These are phyloP conservation scores for Nesoenas mayeri DNA, from an alignment of 2,113 vertebrate genomes.

Conservation along the genomic window DNA sequence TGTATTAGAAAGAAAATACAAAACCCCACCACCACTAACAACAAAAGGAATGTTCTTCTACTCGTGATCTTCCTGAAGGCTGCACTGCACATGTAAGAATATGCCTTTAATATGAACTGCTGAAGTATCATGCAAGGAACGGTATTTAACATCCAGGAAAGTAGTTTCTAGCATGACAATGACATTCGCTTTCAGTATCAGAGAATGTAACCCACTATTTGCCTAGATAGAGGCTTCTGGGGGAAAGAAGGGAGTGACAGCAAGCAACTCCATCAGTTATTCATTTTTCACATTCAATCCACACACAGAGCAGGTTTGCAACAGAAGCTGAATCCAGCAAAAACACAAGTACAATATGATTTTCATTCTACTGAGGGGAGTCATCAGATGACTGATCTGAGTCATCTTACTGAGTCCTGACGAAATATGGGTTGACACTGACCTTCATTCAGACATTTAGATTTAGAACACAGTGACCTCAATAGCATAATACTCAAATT, in stretches of 20 bases:
- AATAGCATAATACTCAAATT: neutral
- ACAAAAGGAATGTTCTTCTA: neutral
- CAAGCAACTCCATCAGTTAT: neutral
- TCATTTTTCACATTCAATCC: neutral
- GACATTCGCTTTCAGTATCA: neutral
- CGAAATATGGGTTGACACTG: conserved; percentile 6
- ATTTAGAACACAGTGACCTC: neutral
- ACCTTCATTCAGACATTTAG: conserved; percentile 34
- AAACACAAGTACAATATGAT: neutral
- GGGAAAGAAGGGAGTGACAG: neutral
- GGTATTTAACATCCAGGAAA: neutral
- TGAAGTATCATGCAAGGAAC: neutral
- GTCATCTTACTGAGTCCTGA: neutral
- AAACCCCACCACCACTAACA: neutral
- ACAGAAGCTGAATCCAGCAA: neutral
- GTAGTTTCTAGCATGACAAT: neutral
- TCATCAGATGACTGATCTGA: conserved; percentile 1
- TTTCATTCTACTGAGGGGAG: neutral
- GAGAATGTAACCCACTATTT: neutral
- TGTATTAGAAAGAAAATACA: neutral
- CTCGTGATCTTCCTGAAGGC: neutral
- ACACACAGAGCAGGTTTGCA: neutral
- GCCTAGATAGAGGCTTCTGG: neutral
- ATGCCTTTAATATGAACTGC: neutral
- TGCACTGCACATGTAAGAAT: neutral